Evolutionary conservation across 2,888 invertebrate genomes (phyloP).

Genomic region (Vesta saturnalis): DNA sequence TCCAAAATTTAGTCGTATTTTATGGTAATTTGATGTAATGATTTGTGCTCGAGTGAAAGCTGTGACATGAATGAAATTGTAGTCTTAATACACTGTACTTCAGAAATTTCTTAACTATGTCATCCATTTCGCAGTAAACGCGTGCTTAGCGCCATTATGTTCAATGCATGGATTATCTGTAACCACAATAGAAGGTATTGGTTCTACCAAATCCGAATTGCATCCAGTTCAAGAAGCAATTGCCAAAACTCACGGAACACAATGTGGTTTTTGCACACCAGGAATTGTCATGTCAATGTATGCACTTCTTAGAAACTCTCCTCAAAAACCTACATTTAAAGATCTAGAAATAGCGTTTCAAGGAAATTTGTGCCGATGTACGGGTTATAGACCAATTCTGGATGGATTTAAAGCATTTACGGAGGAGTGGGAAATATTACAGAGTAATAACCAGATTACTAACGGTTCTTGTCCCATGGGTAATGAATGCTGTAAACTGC

Average conservation of each 20-base stretch:
- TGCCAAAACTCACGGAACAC: constrained; percentile 91
- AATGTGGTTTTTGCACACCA: constrained; percentile 87
- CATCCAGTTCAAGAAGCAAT: constrained; percentile 91
- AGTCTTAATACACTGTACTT: too few relatives aligned
- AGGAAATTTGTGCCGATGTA: constrained; percentile 90
- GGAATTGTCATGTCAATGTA: constrained; percentile 99
- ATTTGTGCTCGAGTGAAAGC: too few relatives aligned
- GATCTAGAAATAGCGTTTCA: constrained; percentile 85
- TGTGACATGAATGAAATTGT: too few relatives aligned
- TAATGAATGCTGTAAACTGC: constrained; percentile 71
- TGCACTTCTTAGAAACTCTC: constrained; percentile 78
- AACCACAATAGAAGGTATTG: constrained; percentile 94
- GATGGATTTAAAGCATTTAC: constrained; percentile 89
- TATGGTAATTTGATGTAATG: too few relatives aligned
- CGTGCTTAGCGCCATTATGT: constrained; percentile 90
- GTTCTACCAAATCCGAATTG: constrained; percentile 78
- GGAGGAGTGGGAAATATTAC: constrained; percentile 70
- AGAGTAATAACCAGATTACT: constrained; percentile 47
- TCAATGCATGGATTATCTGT: constrained; percentile 88
- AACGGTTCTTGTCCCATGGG: constrained; percentile 68
- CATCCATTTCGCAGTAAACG: constrained; percentile 88
- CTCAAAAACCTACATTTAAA: constrained; percentile 74
- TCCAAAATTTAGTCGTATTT: too few relatives aligned
- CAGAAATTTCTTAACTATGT: too few relatives aligned
- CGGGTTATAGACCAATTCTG: constrained; percentile 93